Conservation (phyloP, 1,140 invertebrate genomes). For the Aradophagus sp. region DNA sequence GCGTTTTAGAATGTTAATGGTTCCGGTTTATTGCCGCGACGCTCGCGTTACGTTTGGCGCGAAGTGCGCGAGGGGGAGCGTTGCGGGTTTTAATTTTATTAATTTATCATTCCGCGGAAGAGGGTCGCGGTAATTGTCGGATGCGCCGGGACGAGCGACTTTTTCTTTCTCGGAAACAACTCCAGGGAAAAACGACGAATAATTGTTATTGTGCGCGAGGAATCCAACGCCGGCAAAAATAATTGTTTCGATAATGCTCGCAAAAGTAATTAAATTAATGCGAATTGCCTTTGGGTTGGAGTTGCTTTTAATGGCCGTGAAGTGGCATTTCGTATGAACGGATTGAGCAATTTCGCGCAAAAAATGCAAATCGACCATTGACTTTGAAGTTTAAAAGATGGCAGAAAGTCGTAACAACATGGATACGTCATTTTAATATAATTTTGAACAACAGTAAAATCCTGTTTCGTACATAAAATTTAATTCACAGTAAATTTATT, state of each 20-base stretch:
- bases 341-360: too few relatives aligned
- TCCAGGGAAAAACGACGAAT: slow-evolving; percentile 2
- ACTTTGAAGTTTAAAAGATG: too few relatives aligned
- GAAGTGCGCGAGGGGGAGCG: slow-evolving; percentile 17
- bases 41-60: slow-evolving; percentile 12
- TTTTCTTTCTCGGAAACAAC: slow-evolving; percentile 5
- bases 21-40: slow-evolving; percentile 35
- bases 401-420: too few relatives aligned
- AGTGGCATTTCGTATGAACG: too few relatives aligned
- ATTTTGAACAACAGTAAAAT: too few relatives aligned
- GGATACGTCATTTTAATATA: too few relatives aligned
- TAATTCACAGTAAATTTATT: too few relatives aligned
- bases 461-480: too few relatives aligned
- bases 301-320: too few relatives aligned
- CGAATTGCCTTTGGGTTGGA: too few relatives aligned
- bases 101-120: slow-evolving; percentile 34
- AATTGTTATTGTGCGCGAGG: slow-evolving; percentile 12
- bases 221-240: slow-evolving; percentile 1
- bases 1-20: slow-evolving; percentile 35
- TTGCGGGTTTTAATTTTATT: slow-evolving; percentile 31
- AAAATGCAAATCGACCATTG: too few relatives aligned
- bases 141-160: slow-evolving; percentile 1
- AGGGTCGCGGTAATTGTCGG: slow-evolving; percentile 19
- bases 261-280: slow-evolving; percentile 10
- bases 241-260: background rate